Percentiles rank a stretch among this genome's conserved stretches.
These are phyloP conservation scores for Dromiciops gliroides DNA, from an alignment of 2,113 vertebrate genomes.

Conservation along the genomic window DNA sequence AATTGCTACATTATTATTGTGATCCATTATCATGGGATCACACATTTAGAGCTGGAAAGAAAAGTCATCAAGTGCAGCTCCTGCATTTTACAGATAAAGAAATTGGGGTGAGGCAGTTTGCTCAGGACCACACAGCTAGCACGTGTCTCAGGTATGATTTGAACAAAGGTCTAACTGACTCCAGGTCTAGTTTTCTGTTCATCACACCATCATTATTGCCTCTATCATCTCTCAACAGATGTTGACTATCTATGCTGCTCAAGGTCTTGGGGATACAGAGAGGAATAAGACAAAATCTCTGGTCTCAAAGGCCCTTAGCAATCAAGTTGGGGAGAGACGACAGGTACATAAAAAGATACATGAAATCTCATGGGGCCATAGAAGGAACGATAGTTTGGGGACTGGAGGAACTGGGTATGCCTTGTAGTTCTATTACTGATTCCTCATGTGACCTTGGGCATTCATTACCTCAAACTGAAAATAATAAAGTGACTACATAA, in stretches of 20 bases:
- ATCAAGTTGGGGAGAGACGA: not conserved
- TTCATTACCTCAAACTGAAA: not conserved
- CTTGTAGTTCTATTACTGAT: not conserved
- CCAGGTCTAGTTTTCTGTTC: not conserved
- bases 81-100: not conserved
- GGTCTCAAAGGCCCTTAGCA: not conserved
- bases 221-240: not conserved
- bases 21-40: not conserved
- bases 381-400: not conserved
- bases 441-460: not conserved
- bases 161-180: not conserved
- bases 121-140: not conserved
- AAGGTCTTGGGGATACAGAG: not conserved
- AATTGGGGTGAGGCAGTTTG: not conserved
- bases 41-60: not conserved
- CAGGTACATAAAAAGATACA: not conserved
- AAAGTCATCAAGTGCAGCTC: not conserved
- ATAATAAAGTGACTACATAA: not conserved
- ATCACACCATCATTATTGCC: not conserved
- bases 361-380: not conserved
- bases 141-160: not conserved
- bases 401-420: not conserved
- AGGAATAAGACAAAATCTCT: not conserved
- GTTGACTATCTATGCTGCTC: not conserved
- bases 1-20: not conserved